Evolutionary conservation across 2,113 vertebrate genomes (phyloP).

Genomic region (Falco punctatus): DNA sequence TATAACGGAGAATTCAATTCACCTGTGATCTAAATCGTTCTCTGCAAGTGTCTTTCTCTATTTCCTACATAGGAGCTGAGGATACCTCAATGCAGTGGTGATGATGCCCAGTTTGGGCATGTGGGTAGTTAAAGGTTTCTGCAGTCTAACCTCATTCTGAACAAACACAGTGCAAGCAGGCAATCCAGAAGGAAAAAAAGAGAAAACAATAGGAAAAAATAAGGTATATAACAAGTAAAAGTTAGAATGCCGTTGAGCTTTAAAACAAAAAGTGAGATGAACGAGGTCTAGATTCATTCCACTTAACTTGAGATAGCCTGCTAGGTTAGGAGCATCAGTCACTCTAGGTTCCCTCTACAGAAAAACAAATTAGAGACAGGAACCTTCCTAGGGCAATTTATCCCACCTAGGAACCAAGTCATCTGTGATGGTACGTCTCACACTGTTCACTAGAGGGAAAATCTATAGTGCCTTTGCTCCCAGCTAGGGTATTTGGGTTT

Average conservation of each 20-base stretch:
- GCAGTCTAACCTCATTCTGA: neutral
- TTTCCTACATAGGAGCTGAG: neutral
- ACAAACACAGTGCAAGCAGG: neutral
- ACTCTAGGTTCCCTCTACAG: neutral
- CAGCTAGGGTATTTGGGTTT: neutral
- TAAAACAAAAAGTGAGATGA: neutral
- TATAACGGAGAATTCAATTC: neutral
- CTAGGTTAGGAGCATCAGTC: neutral
- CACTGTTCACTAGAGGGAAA: neutral
- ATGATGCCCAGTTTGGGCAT: neutral
- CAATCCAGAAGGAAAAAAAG: neutral
- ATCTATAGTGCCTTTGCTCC: neutral
- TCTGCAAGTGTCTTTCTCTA: neutral
- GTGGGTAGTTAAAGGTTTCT: neutral
- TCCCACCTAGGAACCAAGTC: neutral
- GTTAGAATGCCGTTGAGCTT: rapidly evolving
- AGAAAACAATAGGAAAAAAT: rapidly evolving
- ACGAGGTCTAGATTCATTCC: neutral
- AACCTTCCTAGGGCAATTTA: neutral
- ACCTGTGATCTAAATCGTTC: neutral
- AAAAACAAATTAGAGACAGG: neutral
- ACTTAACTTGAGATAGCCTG: neutral
- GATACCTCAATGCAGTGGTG: neutral
- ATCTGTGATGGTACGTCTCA: neutral
- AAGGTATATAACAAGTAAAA: neutral